These are phyloP conservation scores for Sylvietta virens DNA, from an alignment of 2,113 vertebrate genomes.

Conservation along the genomic window DNA sequence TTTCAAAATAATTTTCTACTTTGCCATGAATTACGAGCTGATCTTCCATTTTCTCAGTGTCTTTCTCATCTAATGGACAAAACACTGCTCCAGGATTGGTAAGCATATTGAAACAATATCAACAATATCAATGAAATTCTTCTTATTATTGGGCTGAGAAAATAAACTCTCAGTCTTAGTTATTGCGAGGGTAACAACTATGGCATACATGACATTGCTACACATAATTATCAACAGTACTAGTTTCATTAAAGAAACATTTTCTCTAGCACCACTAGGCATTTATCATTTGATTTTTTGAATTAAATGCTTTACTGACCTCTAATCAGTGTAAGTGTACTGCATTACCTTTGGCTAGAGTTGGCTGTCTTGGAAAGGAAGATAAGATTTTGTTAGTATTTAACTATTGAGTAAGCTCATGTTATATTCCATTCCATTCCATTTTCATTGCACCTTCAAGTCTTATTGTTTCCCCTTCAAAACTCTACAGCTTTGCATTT, in stretches of 20 bases:
- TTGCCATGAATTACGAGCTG: neutral
- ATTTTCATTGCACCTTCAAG: neutral
- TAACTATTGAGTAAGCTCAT: neutral
- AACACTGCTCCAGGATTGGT: neutral
- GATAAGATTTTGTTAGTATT: neutral
- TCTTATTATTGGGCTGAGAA: neutral
- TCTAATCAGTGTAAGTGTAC: neutral
- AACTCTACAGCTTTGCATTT: neutral
- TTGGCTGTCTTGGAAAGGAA: neutral
- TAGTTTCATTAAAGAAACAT: neutral
- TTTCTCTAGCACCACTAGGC: neutral
- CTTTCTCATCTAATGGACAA: neutral
- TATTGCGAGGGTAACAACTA: neutral
- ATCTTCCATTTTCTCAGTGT: neutral
- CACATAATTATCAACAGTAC: neutral
- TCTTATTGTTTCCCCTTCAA: neutral
- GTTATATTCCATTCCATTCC: neutral
- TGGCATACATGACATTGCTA: neutral
- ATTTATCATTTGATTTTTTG: neutral
- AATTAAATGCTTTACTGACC: neutral
- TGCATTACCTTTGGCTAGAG: neutral
- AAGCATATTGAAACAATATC: neutral
- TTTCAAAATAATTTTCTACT: neutral
- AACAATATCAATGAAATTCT: neutral
- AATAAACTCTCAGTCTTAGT: neutral